Conservation (phyloP, 2,113 vertebrate species). For the Antigone vipio region DNA sequence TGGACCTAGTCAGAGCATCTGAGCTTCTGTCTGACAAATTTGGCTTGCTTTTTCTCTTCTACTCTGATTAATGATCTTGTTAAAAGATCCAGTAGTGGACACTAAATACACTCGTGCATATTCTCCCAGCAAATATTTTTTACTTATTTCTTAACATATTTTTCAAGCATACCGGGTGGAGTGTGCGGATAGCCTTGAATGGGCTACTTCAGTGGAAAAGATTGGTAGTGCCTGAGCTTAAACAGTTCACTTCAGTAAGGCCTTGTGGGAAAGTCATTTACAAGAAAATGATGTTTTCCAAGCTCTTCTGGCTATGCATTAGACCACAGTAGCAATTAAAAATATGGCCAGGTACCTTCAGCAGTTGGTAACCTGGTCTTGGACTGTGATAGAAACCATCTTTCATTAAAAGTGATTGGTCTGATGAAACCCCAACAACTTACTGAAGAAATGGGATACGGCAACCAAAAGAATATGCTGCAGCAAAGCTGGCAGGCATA, state of each 20-base stretch:
- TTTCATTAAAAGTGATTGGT: background rate
- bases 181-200: background rate
- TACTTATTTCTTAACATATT: background rate
- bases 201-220: background rate
- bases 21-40: background rate
- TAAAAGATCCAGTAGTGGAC: background rate
- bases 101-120: fast-evolving
- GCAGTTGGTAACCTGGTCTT: background rate
- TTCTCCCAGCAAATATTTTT: background rate
- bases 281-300: fast-evolving
- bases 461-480: background rate
- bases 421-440: background rate
- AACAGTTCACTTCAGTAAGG: background rate
- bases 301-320: fast-evolving
- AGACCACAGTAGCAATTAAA: background rate
- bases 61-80: background rate
- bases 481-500: background rate
- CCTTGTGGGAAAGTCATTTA: background rate
- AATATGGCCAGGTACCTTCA: background rate
- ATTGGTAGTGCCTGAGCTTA: background rate
- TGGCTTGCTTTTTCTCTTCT: background rate
- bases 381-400: background rate
- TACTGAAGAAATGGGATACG: background rate
- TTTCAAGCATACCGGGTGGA: fast-evolving
- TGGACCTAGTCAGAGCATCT: too few species aligned